Evolutionary conservation across 2,888 invertebrate genomes (phyloP).

Genomic region (Ichneumon xanthorius): DNA sequence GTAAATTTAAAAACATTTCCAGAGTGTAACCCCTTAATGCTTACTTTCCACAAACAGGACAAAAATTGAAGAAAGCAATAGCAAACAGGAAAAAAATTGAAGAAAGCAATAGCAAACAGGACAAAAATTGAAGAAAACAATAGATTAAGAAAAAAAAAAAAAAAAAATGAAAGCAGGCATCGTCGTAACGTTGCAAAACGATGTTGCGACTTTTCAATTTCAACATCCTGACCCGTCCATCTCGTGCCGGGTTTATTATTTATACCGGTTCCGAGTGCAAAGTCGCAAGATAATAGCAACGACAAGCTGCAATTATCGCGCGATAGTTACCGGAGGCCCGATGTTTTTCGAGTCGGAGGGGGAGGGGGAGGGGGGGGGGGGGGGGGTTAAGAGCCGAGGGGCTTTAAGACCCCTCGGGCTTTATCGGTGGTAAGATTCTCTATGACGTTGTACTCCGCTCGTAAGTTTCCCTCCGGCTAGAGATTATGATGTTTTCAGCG

Average conservation of each 20-base stretch:
- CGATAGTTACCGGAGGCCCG: slow-evolving; percentile 8
- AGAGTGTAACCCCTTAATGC: background rate
- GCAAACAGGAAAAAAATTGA: no score
- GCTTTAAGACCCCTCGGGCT: slow-evolving; percentile 34
- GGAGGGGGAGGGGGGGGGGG: background rate
- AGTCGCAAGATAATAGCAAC: slow-evolving; percentile 30
- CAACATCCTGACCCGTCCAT: background rate
- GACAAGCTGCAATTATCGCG: slow-evolving; percentile 46
- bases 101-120: no score
- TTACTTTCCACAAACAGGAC: no score
- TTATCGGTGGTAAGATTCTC: slow-evolving; percentile 20
- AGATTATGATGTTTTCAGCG: slow-evolving; percentile 74
- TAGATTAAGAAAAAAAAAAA: background rate
- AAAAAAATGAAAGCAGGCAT: background rate
- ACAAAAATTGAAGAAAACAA: no score
- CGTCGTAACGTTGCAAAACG: slow-evolving; percentile 1
- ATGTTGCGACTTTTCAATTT: slow-evolving; percentile 2
- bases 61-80: no score
- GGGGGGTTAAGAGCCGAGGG: background rate
- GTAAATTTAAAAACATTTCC: no score
- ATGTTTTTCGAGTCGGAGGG: background rate
- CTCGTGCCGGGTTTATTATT: slow-evolving; percentile 9
- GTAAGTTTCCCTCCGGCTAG: slow-evolving; percentile 68
- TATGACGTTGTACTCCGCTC: slow-evolving; percentile 54
- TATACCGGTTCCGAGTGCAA: background rate